Evolutionary conservation across 2,888 invertebrate genomes (phyloP).

Genomic region (Apodemia mormo): DNA sequence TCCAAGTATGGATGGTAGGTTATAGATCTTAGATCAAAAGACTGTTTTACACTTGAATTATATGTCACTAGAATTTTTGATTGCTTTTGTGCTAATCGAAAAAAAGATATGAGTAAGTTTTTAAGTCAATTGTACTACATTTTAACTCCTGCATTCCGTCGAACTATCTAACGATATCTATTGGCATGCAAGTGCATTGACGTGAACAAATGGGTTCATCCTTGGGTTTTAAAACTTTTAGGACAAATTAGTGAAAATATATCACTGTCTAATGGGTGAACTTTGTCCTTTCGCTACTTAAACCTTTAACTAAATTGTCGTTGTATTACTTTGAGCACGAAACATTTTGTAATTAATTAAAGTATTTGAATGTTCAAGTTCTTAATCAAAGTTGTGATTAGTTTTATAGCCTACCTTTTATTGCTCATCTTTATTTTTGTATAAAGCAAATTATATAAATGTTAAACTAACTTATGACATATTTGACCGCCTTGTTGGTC

Average conservation of each 20-base stretch:
- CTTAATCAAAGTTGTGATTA: background rate
- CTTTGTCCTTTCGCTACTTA: background rate
- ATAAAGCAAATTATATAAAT: no score
- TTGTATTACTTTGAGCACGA: background rate
- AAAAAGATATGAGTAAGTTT: no score
- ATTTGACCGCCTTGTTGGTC: no score
- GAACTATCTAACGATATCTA: no score
- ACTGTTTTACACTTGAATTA: no score
- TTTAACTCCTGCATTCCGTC: no score
- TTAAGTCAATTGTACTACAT: no score
- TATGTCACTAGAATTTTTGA: no score
- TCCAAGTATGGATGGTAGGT: no score
- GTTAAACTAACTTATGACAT: no score
- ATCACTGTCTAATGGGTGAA: slow-evolving; percentile 1
- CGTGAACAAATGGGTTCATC: slow-evolving; percentile 1
- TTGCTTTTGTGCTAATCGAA: no score
- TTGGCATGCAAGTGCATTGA: slow-evolving; percentile 7
- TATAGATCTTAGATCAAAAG: no score
- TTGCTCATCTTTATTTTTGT: background rate
- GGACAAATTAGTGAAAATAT: slow-evolving; percentile 9
- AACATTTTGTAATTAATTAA: slow-evolving; percentile 6
- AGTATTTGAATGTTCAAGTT: background rate
- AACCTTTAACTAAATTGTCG: background rate
- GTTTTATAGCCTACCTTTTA: background rate
- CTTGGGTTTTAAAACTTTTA: background rate